Evolutionary conservation across 2,888 invertebrate species (phyloP), one percentile per base, ranked within the genome.

Genomic region (Schrankia costaestrigalis): DNA sequence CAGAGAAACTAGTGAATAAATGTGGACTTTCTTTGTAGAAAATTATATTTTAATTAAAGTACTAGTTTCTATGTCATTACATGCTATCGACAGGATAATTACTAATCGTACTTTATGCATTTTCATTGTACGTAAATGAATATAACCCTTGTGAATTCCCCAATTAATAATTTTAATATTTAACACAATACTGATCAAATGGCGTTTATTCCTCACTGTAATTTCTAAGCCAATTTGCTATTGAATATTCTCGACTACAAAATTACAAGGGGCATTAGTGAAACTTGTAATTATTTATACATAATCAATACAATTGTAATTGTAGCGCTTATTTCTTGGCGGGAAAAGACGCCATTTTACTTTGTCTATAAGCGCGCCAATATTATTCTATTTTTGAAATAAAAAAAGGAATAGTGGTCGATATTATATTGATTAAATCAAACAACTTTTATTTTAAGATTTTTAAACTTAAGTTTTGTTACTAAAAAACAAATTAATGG

Each of bases 251-350:
- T 36, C 36, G 30, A 23, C 30, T 26, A 25, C 30, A 40, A 41
- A 33, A 54, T 57, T 25, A 57, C 36, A 56, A 27, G 34, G 6
- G 23, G 24, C 34, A 24, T 9, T 32, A 28, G 11, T 35, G n/a
- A 31, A 49, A 56, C 54, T 43, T 11, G 37, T 49, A 28, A 56
- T 55, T 55, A 56, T 54, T 41, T 43, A 39, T n/a, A n/a, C n/a
- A n/a, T 46, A 57, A 56, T 43, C 42, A 49, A 49, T 57, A 50
- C 34, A 24, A 35, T 39, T 41, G 37, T 57, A 55, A 55, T 42
- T 40, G 41, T 30, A 35, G 39, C 31, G 32, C 46, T 50, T 26
- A n/a, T n/a, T n/a, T 22, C 10, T 22, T 35, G 42, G 46, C 31
- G 43, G 35, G 46, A 41, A 49, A 46, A 49, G 26, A 37, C 26